A percentile compares a stretch with the other conserved stretches of the same genome.
phyloP scores from a whole-genome alignment of 2,113 vertebrate species.

The Dasypus novemcinctus region DNA sequence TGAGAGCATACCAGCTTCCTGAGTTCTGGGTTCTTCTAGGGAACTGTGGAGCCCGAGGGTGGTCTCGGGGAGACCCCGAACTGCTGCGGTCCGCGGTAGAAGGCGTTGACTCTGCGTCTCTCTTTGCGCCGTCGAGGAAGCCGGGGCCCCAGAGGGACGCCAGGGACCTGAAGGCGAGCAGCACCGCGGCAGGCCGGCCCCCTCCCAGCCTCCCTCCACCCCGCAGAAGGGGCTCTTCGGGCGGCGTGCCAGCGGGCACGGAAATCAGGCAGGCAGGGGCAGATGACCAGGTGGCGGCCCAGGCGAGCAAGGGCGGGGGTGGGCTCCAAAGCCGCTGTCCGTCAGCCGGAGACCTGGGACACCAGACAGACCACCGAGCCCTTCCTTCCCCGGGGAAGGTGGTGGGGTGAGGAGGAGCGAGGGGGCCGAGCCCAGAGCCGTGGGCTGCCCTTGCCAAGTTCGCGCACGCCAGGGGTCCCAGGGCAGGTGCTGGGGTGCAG shows the following conservation, averaged over 20 bases:
- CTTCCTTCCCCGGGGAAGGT: neutral
- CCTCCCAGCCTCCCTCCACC: too few species aligned
- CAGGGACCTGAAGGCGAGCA: neutral
- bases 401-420: neutral
- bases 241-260: accelerated
- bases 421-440: too few species aligned
- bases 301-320: accelerated
- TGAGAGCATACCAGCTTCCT: accelerated
- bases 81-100: neutral
- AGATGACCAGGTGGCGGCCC: neutral
- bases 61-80: neutral
- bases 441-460: neutral
- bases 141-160: too few species aligned
- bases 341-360: accelerated
- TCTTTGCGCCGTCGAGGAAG: neutral
- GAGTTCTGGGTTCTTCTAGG: neutral
- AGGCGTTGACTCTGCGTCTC: neutral
- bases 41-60: too few species aligned
- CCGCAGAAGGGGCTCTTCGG: neutral
- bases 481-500: neutral
- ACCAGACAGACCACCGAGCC: neutral
- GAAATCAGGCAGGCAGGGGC: neutral
- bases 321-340: neutral
- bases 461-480: accelerated
- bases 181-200: accelerated